These are phyloP conservation scores for Tenthredo livida DNA, from an alignment of 2,888 invertebrate genomes.

Conservation along the genomic window DNA sequence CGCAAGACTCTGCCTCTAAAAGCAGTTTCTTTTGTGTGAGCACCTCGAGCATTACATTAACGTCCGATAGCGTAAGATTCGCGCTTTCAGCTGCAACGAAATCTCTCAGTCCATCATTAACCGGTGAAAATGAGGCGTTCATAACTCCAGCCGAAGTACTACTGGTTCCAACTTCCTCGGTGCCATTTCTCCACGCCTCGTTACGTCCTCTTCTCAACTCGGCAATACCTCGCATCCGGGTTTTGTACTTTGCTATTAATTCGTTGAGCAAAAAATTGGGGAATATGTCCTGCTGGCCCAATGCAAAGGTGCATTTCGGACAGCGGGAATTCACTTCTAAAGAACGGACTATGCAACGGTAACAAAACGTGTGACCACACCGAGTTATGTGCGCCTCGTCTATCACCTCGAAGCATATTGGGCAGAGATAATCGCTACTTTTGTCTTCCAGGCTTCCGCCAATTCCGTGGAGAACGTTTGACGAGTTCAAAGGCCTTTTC, in stretches of 20 bases:
- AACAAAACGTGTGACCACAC: slow-evolving; percentile 96
- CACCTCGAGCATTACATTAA: slow-evolving; percentile 90
- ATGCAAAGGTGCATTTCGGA: slow-evolving; percentile 90
- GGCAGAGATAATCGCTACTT: slow-evolving; percentile 85
- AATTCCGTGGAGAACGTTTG: slow-evolving; percentile 81
- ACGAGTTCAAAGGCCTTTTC: slow-evolving; percentile 77
- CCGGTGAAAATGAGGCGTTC: slow-evolving; percentile 76
- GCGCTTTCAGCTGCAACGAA: slow-evolving; percentile 86
- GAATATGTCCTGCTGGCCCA: slow-evolving; percentile 87
- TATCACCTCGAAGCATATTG: slow-evolving; percentile 93
- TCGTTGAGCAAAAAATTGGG: slow-evolving; percentile 94
- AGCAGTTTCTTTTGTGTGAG: slow-evolving; percentile 89
- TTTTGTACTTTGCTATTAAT: slow-evolving; percentile 86
- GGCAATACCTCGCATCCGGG: slow-evolving; percentile 79
- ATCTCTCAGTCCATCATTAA: slow-evolving; percentile 81
- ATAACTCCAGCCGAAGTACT: slow-evolving; percentile 59
- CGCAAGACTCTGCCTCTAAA: slow-evolving; percentile 89
- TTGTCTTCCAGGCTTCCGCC: slow-evolving; percentile 85
- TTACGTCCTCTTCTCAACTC: slow-evolving; percentile 72
- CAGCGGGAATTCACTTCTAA: slow-evolving; percentile 86
- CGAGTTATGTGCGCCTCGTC: slow-evolving; percentile 94
- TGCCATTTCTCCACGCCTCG: slow-evolving; percentile 60
- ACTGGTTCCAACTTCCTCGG: slow-evolving; percentile 53
- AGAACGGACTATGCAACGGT: slow-evolving; percentile 87
- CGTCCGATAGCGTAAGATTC: slow-evolving; percentile 87